Conservation (phyloP, 2,888 invertebrate species). For the Dolichomitus sp. region DNA sequence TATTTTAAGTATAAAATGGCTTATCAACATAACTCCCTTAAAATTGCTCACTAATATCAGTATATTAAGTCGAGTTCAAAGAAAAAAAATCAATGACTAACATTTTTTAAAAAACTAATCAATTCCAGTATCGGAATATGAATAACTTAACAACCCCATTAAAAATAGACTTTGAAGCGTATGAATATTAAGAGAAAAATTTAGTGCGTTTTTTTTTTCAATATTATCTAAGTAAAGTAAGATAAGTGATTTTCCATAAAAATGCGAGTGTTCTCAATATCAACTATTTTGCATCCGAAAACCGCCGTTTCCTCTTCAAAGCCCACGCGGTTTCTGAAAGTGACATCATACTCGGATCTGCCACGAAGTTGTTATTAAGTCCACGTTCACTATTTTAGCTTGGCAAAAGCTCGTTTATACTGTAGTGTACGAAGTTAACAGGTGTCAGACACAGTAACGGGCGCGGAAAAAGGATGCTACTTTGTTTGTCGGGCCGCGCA, state of each 20-base stretch:
- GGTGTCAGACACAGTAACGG: neutral
- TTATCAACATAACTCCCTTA: too few relatives aligned
- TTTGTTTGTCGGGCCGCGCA: slow-evolving; percentile 30
- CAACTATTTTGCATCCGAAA: neutral
- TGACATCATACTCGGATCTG: neutral
- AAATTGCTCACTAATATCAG: too few relatives aligned
- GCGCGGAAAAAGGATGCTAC: neutral
- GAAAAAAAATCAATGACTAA: too few relatives aligned
- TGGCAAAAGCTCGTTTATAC: neutral
- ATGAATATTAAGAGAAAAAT: neutral
- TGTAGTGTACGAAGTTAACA: neutral
- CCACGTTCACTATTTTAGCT: neutral
- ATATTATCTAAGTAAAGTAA: neutral
- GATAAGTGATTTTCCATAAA: too few relatives aligned
- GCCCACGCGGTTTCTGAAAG: too few relatives aligned
- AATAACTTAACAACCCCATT: neutral
- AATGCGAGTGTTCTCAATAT: neutral
- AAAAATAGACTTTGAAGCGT: neutral
- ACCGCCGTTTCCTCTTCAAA: neutral
- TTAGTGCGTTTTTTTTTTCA: neutral
- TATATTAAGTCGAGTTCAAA: too few relatives aligned
- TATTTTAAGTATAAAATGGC: too few relatives aligned
- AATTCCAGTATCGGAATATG: neutral
- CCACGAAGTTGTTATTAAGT: neutral
- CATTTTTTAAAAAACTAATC: neutral